Evolutionary conservation across 2,797 vertebrate genomes (phyloP).

Genomic region (Gymnocypris eckloni): DNA sequence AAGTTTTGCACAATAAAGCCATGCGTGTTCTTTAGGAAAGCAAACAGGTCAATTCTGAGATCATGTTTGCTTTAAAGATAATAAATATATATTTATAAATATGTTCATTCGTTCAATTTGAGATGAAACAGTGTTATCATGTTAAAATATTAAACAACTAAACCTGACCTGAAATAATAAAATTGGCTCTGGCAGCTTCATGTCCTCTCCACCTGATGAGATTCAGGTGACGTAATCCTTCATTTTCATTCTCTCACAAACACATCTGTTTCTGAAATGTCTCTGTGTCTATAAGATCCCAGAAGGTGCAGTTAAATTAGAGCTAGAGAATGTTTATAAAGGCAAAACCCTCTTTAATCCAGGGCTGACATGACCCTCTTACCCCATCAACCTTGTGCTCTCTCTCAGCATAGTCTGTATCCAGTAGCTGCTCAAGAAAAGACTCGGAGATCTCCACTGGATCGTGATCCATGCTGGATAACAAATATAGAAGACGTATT

Average conservation of each 20-base stretch:
- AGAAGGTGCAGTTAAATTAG: constrained; percentile 81
- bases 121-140: not conserved
- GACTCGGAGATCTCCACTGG: not conserved
- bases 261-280: constrained; percentile 81
- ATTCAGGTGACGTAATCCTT: constrained; percentile 25
- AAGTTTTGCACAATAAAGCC: no score
- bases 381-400: constrained; percentile 56
- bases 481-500: not conserved
- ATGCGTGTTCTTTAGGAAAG: not conserved
- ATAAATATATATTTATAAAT: not conserved
- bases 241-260: constrained; percentile 69
- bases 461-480: not conserved
- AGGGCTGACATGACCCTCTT: constrained; percentile 76
- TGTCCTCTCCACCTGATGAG: constrained; percentile 12
- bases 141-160: not conserved
- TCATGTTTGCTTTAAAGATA: not conserved
- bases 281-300: constrained; percentile 74
- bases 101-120: not conserved
- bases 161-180: constrained; percentile 6
- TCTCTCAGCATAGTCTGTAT: constrained; percentile 2
- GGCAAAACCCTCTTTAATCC: constrained; percentile 82
- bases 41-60: not conserved
- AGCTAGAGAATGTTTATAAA: constrained; percentile 79
- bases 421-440: constrained; percentile 15
- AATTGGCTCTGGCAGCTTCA: not conserved